Evolutionary conservation across 2,888 invertebrate genomes (phyloP).

Genomic region (Lacanobia oleracea): DNA sequence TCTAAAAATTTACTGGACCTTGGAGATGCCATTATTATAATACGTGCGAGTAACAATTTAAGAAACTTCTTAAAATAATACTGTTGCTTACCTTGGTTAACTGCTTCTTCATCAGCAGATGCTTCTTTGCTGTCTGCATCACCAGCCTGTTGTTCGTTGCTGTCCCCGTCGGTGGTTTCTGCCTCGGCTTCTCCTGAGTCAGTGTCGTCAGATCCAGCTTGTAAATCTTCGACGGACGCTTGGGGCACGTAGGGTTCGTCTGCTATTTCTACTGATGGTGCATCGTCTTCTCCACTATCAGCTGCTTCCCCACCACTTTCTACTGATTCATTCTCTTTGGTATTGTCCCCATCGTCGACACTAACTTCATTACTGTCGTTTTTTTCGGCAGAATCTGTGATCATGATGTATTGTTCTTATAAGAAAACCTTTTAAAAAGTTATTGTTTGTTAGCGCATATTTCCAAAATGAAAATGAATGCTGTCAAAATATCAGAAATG

Average conservation of each 20-base stretch:
- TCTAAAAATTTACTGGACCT: neutral
- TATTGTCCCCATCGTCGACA: slow-evolving; percentile 80
- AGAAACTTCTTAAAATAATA: neutral
- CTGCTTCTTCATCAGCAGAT: slow-evolving; percentile 87
- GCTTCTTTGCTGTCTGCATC: slow-evolving; percentile 81
- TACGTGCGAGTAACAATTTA: neutral
- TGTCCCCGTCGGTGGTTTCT: slow-evolving; percentile 78
- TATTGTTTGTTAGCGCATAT: neutral
- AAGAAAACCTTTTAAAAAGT: slow-evolving; percentile 1
- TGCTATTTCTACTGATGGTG: slow-evolving; percentile 85
- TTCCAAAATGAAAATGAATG: neutral
- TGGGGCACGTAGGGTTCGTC: slow-evolving; percentile 88
- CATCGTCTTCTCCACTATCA: slow-evolving; percentile 79
- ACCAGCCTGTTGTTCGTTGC: slow-evolving; percentile 74
- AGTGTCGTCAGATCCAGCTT: slow-evolving; percentile 76
- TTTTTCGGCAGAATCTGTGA: slow-evolving; percentile 87
- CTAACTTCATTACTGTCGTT: slow-evolving; percentile 89
- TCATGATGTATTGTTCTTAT: slow-evolving; percentile 28
- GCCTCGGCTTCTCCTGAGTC: slow-evolving; percentile 80
- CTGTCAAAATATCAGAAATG: neutral
- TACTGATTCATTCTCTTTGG: slow-evolving; percentile 84
- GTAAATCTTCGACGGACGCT: slow-evolving; percentile 86
- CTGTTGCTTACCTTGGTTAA: slow-evolving; percentile 80
- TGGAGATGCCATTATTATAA: neutral
- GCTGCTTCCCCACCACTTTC: slow-evolving; percentile 80